Evolutionary conservation across 2,888 invertebrate genomes (phyloP).

Genomic region (Apocheima hispidaria): DNA sequence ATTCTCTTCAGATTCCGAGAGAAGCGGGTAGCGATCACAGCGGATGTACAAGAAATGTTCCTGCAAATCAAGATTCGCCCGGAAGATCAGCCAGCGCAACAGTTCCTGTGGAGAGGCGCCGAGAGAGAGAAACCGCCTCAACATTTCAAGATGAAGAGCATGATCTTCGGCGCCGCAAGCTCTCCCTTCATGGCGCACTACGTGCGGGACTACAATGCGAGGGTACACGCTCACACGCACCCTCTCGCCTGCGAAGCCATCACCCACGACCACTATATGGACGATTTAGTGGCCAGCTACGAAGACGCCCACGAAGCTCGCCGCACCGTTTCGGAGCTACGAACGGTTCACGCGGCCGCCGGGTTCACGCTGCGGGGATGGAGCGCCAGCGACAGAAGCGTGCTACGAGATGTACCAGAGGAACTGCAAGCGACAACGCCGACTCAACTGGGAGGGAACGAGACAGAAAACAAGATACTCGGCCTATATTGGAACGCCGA

Average conservation of each 20-base stretch:
- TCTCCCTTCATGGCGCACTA: background rate
- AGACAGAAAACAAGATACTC: background rate
- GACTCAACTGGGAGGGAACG: background rate
- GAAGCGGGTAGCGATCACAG: slow-evolving; percentile 1
- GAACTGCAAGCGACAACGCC: background rate
- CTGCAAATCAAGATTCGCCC: slow-evolving; percentile 6
- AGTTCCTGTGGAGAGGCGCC: slow-evolving; percentile 8
- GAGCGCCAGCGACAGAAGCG: background rate
- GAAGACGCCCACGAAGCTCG: background rate
- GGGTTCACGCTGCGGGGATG: background rate
- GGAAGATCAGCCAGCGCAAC: slow-evolving; percentile 7
- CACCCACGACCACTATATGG: background rate
- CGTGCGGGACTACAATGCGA: background rate
- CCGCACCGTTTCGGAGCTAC: background rate
- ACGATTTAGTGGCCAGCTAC: background rate
- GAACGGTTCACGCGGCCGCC: background rate
- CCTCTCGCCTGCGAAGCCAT: background rate
- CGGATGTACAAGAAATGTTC: slow-evolving; percentile 14
- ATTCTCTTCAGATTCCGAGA: slow-evolving; percentile 17
- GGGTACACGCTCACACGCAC: background rate
- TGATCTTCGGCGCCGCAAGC: slow-evolving; percentile 4
- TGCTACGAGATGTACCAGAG: background rate
- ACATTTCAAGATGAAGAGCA: slow-evolving; percentile 3
- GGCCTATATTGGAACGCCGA: background rate
- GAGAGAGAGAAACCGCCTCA: background rate